phyloP scores from a whole-genome alignment of 2,888 invertebrate genomes.

The Leptothorax acervorum region DNA sequence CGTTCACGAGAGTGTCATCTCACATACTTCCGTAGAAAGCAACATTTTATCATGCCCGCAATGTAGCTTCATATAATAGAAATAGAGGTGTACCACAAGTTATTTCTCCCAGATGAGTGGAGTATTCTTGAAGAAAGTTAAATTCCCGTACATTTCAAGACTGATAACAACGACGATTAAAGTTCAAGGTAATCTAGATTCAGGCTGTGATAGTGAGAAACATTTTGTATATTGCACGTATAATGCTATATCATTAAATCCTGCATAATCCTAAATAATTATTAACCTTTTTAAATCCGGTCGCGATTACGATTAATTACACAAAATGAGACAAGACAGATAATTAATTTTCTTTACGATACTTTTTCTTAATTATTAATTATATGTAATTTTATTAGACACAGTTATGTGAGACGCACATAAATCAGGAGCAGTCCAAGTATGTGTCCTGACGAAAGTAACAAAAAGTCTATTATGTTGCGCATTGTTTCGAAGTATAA shows the following conservation, averaged over 20 bases:
- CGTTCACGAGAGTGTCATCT: constrained; percentile 58
- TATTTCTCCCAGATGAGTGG: constrained; percentile 37
- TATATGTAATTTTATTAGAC: neutral
- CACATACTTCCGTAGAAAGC: constrained; percentile 62
- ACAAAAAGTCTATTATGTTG: neutral
- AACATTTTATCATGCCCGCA: constrained; percentile 69
- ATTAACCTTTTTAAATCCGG: neutral
- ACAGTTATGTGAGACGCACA: neutral
- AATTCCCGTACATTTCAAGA: constrained; percentile 3
- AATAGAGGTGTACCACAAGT: constrained; percentile 59
- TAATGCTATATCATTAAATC: neutral
- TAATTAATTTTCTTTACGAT: neutral
- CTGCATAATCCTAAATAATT: constrained; percentile 9
- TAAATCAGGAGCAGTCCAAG: neutral
- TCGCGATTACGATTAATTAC: neutral
- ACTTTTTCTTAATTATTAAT: neutral
- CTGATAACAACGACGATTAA: constrained; percentile 16
- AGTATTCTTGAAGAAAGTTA: constrained; percentile 37
- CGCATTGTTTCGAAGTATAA: constrained; percentile 39
- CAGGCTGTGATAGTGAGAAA: neutral
- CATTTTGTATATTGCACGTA: neutral
- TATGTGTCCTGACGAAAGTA: neutral
- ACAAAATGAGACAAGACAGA: neutral
- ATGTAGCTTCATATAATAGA: constrained; percentile 59
- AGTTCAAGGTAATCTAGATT: constrained; percentile 43